Evolutionary conservation across 92 coral and sea anemone species (phyloP).

Genomic region (Chrysogorgia sp.): DNA sequence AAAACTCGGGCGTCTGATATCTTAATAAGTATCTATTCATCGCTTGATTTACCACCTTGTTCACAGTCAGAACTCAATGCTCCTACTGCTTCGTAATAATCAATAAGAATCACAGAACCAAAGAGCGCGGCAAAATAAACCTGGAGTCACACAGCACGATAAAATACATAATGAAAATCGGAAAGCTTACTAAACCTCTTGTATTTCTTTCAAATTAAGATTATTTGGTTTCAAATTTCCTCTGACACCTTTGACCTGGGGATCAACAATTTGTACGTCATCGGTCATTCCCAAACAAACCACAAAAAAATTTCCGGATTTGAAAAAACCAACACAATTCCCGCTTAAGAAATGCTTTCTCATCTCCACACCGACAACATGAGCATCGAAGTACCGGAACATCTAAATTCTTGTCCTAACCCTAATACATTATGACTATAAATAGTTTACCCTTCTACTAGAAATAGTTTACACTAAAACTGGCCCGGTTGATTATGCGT

Average conservation of each 20-base stretch:
- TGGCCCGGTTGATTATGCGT: too few species aligned
- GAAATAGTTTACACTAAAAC: too few species aligned
- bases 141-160: conserved; percentile 2
- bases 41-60: neutral
- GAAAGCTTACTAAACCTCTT: conserved; percentile 19
- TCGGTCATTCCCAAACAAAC: too few species aligned
- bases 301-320: too few species aligned
- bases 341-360: too few species aligned
- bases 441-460: too few species aligned
- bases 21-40: conserved; percentile 43
- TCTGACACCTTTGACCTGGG: conserved; percentile 35
- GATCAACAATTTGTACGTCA: neutral
- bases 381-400: too few species aligned
- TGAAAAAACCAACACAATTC: too few species aligned
- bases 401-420: too few species aligned
- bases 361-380: too few species aligned
- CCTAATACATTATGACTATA: too few species aligned
- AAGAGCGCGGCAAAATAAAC: conserved; percentile 28
- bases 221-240: neutral
- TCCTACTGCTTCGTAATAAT: conserved; percentile 2
- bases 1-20: conserved; percentile 26
- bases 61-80: conserved; percentile 24
- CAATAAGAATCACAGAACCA: neutral
- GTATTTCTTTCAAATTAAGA: neutral
- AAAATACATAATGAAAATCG: conserved; percentile 15